A percentile compares a stretch with the other conserved stretches of the same genome.
Evolutionary conservation across 2,113 vertebrate species (phyloP).

Genomic region (Xerus inauris): DNA sequence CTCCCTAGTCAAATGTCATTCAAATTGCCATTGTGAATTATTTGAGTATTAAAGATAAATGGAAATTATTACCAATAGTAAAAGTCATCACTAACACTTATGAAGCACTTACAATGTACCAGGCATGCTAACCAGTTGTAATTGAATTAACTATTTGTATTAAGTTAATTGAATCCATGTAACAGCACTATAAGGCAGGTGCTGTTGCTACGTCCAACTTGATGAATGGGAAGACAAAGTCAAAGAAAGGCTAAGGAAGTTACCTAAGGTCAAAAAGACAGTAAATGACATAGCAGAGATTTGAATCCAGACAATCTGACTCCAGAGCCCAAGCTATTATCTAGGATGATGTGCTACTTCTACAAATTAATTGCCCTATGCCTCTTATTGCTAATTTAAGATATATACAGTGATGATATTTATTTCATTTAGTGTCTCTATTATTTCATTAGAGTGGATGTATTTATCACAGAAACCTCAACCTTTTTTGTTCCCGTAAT

Average conservation of each 20-base stretch:
- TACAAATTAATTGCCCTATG: constrained; percentile 51
- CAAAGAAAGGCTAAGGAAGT: constrained; percentile 47
- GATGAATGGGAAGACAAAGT: constrained; percentile 51
- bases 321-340: constrained; percentile 64
- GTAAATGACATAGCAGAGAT: constrained; percentile 51
- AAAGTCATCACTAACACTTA: neutral
- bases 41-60: constrained; percentile 33
- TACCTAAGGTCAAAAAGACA: constrained; percentile 56
- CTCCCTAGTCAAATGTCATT: neutral
- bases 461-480: constrained; percentile 39
- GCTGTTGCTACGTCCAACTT: neutral
- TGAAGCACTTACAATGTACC: neutral
- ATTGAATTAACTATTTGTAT: neutral
- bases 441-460: constrained; percentile 49
- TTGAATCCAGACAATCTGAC: constrained; percentile 64
- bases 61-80: neutral
- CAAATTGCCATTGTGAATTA: neutral
- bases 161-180: neutral
- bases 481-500: neutral
- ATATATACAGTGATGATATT: constrained; percentile 51
- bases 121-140: neutral
- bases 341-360: neutral
- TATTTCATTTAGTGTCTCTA: constrained; percentile 56
- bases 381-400: constrained; percentile 33
- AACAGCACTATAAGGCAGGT: neutral